Evolutionary conservation across 2,888 invertebrate species (phyloP).

Genomic region (Schizotus pectinicornis): DNA sequence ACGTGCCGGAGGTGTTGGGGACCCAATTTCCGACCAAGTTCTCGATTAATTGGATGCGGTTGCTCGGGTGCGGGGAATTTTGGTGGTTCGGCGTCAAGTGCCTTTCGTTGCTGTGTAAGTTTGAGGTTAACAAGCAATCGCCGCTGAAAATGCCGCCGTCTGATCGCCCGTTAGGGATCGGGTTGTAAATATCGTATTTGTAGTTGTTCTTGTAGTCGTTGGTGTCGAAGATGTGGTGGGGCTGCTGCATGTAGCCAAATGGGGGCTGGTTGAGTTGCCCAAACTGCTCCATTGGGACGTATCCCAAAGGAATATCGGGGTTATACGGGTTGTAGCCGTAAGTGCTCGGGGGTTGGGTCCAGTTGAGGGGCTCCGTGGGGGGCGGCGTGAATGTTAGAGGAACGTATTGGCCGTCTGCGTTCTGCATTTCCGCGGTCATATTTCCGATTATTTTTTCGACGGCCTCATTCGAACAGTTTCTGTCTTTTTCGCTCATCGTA

Average conservation of each 20-base stretch:
- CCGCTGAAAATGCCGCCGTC: constrained; percentile 41
- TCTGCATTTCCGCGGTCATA: constrained; percentile 66
- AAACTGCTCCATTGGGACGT: constrained; percentile 22
- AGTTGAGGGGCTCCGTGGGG: constrained; percentile 42
- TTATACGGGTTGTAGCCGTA: constrained; percentile 43
- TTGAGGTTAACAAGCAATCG: constrained; percentile 23
- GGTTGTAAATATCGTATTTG: constrained; percentile 43
- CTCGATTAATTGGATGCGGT: constrained; percentile 64
- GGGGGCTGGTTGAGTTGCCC: constrained; percentile 27
- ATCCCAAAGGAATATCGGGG: constrained; percentile 25
- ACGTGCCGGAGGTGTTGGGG: constrained; percentile 74
- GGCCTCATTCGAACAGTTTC: constrained; percentile 50
- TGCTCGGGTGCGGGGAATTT: constrained; percentile 28
- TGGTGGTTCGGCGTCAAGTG: constrained; percentile 24
- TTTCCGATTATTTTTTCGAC: constrained; percentile 67
- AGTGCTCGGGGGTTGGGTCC: constrained; percentile 43
- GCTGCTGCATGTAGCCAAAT: constrained; percentile 40
- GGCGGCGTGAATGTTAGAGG: constrained; percentile 61
- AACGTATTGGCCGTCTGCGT: constrained; percentile 64
- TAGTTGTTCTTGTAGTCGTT: constrained; percentile 29
- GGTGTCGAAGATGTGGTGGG: constrained; percentile 28
- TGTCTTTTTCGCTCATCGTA: constrained; percentile 52
- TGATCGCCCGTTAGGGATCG: constrained; percentile 39
- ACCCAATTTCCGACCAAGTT: constrained; percentile 76
- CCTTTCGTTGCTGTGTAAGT: constrained; percentile 19